Evolutionary conservation across 1,140 invertebrate genomes (phyloP), one percentile per base, ranked within the genome.

Genomic region (Ooceraea biroi): DNA sequence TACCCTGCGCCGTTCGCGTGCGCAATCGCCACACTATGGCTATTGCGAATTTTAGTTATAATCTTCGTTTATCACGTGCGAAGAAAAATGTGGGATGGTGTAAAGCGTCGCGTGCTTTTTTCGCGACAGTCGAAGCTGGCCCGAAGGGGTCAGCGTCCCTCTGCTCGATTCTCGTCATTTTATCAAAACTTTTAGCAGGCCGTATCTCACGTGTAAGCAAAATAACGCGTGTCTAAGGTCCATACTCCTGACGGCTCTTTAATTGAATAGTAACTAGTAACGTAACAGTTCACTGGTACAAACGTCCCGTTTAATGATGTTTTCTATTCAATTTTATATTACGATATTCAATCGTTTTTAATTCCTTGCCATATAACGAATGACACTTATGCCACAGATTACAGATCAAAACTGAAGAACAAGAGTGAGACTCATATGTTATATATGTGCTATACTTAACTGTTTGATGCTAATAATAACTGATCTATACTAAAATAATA

Each of bases 41-140:
- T 69, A 80, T 46, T 44, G 41, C 65, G 25, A 71, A 57, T 71
- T 69, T 80, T 8, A 71, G 14, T 57, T 11, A 22, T 65, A 80
- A 71, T 71, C 65, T 57, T 22, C 50, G 52, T 71, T 71, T 80
- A 30, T 71, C 17, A 71, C 65, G 22, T 27, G 48, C 50, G 48
- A 55, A 46, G n/a, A 36, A 71, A 69, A 30, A 71, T 69, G 68
- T 57, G 57, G 36, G 41, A 4, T 27, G 22, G 19, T 22, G 12
- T 3, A 22, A 65, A 36, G 17, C 63, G 3, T 69, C 65, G 65
- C 36, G 50, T 65, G 65, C 57, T 22, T 46, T 44, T 69, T 80
- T 66, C 63, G 76, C 19, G 17, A 11, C 50, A 80, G 57, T 78
- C 50, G 8, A 80, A 80, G 50, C 68, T 80, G 27, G 36, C 44